These are phyloP conservation scores for Andrena haemorrhoa DNA, from an alignment of 2,888 invertebrate species.

Conservation along the genomic window DNA sequence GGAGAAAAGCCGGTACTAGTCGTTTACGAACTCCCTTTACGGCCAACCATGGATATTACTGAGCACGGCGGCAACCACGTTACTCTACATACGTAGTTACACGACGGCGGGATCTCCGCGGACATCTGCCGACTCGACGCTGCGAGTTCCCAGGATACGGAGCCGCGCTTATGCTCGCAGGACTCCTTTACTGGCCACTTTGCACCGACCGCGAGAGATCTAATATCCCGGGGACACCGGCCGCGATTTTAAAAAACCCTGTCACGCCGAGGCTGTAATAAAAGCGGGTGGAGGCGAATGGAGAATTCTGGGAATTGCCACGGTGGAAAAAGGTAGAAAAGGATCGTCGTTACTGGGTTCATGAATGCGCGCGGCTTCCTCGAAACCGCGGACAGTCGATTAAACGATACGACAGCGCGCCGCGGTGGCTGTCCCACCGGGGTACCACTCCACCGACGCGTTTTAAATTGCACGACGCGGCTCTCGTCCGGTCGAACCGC, in stretches of 20 bases:
- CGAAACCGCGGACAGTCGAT: constrained; percentile 46
- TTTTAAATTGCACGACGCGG: constrained; percentile 34
- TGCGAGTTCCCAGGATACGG: constrained; percentile 51
- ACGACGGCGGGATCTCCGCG: constrained; percentile 50
- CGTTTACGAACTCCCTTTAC: constrained; percentile 72
- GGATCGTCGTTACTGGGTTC: constrained; percentile 25
- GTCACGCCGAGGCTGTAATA: constrained; percentile 34
- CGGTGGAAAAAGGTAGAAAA: not conserved
- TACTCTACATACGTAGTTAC: constrained; percentile 67
- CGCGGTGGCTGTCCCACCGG: not conserved
- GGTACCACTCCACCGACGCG: not conserved
- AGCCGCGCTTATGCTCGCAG: constrained; percentile 32
- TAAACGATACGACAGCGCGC: constrained; percentile 42
- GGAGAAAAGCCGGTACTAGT: constrained; percentile 61
- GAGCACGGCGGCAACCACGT: constrained; percentile 52
- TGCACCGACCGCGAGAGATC: constrained; percentile 38
- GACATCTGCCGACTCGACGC: constrained; percentile 45
- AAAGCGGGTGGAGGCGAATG: constrained; percentile 13
- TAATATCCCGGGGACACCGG: constrained; percentile 34
- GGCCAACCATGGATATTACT: constrained; percentile 66
- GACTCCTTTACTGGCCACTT: constrained; percentile 57
- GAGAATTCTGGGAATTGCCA: constrained; percentile 29
- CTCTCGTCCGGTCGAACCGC: constrained; percentile 9
- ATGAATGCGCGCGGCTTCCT: not conserved
- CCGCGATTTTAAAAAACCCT: constrained; percentile 43